A percentile compares a stretch with the other conserved stretches of the same genome.
Conservation (phyloP, 2,113 vertebrate species). For the Origma solitaria region DNA sequence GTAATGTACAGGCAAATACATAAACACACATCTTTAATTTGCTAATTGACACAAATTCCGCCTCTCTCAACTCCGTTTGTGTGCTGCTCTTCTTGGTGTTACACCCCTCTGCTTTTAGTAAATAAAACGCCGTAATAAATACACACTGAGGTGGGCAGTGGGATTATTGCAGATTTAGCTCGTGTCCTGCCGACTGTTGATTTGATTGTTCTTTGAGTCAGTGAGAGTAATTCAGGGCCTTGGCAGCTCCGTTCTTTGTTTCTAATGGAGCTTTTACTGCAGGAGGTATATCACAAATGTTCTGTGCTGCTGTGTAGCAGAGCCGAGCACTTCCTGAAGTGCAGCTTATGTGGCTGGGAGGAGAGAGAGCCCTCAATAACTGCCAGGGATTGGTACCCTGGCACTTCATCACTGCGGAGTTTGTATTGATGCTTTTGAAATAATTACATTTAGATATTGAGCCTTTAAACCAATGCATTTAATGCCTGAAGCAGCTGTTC, state of each 20-base stretch:
- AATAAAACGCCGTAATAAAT: slow-evolving; percentile 3
- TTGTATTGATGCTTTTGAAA: slow-evolving; percentile 51
- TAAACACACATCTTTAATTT: background rate
- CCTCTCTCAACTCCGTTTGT: background rate
- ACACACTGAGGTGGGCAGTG: background rate
- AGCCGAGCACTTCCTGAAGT: slow-evolving; percentile 20
- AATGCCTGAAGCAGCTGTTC: background rate
- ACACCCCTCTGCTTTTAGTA: background rate
- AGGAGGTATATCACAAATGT: background rate
- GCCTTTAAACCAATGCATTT: slow-evolving; percentile 11
- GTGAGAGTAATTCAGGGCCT: background rate
- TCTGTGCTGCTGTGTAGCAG: slow-evolving; percentile 16
- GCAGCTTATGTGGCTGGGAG: slow-evolving; percentile 11
- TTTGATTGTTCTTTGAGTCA: slow-evolving; percentile 20
- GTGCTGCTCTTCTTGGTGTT: background rate
- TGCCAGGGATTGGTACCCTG: slow-evolving; percentile 1
- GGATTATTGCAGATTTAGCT: slow-evolving; percentile 26
- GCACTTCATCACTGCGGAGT: slow-evolving; percentile 5
- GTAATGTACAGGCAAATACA: too few relatives aligned
- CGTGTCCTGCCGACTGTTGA: background rate
- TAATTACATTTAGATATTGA: slow-evolving; percentile 59
- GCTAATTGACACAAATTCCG: background rate
- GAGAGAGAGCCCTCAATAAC: slow-evolving; percentile 21
- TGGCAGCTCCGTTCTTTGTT: slow-evolving; percentile 2
- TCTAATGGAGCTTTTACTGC: slow-evolving; percentile 53